These are phyloP conservation scores for Branchipolynoe longqiensis DNA, from an alignment of 2,888 invertebrate species.

Conservation along the genomic window DNA sequence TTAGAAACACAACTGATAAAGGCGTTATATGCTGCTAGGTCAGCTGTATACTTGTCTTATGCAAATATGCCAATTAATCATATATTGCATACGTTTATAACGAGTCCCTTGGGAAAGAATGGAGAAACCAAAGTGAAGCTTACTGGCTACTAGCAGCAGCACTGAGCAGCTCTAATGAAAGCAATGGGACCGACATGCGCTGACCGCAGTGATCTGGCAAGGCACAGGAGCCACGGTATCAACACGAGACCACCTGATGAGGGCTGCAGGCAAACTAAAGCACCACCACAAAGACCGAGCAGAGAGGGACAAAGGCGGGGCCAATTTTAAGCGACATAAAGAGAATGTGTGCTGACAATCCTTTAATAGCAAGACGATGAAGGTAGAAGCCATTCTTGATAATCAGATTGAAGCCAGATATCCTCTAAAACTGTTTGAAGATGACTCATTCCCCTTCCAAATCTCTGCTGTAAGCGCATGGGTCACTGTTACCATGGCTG, in stretches of 20 bases:
- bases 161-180: background rate
- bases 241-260: conserved; percentile 8
- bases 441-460: conserved; percentile 18
- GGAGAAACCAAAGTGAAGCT: conserved; percentile 5
- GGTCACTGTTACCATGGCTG: conserved; percentile 28
- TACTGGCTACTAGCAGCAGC: conserved; percentile 13
- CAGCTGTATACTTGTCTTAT: background rate
- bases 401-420: conserved; percentile 2
- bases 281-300: conserved; percentile 33
- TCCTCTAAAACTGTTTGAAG: background rate
- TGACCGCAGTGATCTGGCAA: conserved; percentile 14
- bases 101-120: conserved; percentile 3
- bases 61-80: background rate
- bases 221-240: conserved; percentile 36
- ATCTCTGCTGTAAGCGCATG: background rate
- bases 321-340: conserved; percentile 6
- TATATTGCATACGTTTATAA: conserved; percentile 9
- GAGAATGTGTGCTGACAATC: conserved; percentile 35
- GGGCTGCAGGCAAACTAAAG: conserved; percentile 11
- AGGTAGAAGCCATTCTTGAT: conserved; percentile 29
- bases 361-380: conserved; percentile 11
- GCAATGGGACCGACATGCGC: background rate
- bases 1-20: conserved; percentile 32
- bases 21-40: background rate
- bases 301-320: conserved; percentile 15